These are phyloP conservation scores for Drosophila grimshawi DNA, from an alignment of 1,140 invertebrate genomes.

Conservation along the genomic window DNA sequence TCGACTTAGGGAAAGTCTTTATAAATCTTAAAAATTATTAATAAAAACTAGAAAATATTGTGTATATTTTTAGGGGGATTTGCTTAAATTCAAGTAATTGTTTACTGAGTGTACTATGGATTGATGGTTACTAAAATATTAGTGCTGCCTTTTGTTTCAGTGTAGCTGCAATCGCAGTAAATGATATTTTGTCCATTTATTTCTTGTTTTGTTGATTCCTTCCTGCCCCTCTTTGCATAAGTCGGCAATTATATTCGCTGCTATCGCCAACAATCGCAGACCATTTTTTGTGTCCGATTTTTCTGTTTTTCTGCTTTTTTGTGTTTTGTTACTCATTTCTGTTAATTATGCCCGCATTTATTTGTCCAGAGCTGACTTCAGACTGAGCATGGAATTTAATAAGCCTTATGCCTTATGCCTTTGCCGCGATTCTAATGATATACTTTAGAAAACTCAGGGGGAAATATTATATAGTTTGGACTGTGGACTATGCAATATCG, in stretches of 20 bases:
- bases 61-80: no score
- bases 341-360: slow-evolving; percentile 79
- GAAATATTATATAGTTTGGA: slow-evolving; percentile 44
- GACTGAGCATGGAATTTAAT: slow-evolving; percentile 59
- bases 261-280: slow-evolving; percentile 26
- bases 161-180: no score
- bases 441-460: slow-evolving; percentile 22
- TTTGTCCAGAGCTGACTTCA: slow-evolving; percentile 35
- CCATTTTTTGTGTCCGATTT: neutral
- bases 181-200: no score
- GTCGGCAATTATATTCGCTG: slow-evolving; percentile 45
- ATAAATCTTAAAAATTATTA: no score
- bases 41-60: no score
- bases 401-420: slow-evolving; percentile 50
- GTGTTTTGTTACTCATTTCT: slow-evolving; percentile 52
- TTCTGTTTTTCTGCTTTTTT: neutral
- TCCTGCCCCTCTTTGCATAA: slow-evolving; percentile 10
- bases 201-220: no score
- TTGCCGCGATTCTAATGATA: slow-evolving; percentile 27
- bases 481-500: slow-evolving; percentile 15
- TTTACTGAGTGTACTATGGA: no score
- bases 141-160: no score
- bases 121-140: no score
- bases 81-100: no score
- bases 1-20: no score